Percentiles rank a stretch among this genome's conserved stretches.
Evolutionary conservation across 1,140 invertebrate genomes (phyloP).

Genomic region (Zaprionus nigranus): DNA sequence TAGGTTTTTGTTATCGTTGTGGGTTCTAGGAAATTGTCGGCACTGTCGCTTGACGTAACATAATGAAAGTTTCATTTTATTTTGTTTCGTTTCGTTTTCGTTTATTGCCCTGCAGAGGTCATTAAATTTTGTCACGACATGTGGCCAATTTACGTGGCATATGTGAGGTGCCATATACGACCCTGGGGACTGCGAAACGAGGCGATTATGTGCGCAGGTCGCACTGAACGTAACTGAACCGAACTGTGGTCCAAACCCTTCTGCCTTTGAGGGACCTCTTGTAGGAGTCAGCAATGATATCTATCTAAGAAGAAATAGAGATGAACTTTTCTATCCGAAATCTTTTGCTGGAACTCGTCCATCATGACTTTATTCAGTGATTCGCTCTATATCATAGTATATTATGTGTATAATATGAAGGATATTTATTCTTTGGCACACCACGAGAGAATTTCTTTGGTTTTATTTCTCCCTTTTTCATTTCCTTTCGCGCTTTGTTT

Average conservation of each 20-base stretch:
- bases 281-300: too few relatives aligned
- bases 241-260: too few relatives aligned
- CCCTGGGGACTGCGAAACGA: neutral
- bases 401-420: neutral
- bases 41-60: neutral
- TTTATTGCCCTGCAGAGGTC: constrained; percentile 8
- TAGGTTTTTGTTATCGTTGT: too few relatives aligned
- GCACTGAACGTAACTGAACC: too few relatives aligned
- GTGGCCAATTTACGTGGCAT: neutral
- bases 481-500: neutral
- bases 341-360: too few relatives aligned
- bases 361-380: neutral
- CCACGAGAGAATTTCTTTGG: too few relatives aligned
- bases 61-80: too few relatives aligned
- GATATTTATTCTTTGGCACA: constrained; percentile 10
- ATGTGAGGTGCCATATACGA: constrained; percentile 5
- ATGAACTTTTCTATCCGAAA: too few relatives aligned
- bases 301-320: too few relatives aligned
- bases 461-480: neutral
- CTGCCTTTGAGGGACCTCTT: too few relatives aligned
- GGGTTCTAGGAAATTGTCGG: too few relatives aligned
- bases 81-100: neutral
- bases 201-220: neutral
- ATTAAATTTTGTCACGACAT: constrained; percentile 9
- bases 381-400: neutral